Conservation (phyloP, 53 echinoderm and acorn worm genomes). For the Zoroaster sp. region DNA sequence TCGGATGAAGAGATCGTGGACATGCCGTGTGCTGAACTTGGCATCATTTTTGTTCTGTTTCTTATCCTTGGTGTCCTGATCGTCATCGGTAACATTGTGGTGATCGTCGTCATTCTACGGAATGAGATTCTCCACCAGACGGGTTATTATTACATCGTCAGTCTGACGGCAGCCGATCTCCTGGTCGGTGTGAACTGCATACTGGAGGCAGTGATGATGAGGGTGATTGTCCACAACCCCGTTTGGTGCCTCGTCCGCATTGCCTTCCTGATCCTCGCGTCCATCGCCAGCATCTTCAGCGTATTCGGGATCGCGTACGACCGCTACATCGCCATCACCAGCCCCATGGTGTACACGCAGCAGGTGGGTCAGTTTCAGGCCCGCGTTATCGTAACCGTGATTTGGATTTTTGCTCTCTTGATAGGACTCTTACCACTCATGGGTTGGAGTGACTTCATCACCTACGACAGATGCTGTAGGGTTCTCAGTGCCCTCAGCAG, state of each 20-base stretch:
- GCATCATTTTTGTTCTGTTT: slow-evolving; percentile 1
- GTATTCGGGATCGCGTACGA: slow-evolving; percentile 82
- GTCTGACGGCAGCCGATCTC: slow-evolving; percentile 65
- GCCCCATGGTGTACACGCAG: slow-evolving; percentile 64
- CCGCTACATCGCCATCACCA: slow-evolving; percentile 81
- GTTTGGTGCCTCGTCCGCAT: slow-evolving; percentile 61
- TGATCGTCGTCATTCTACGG: slow-evolving; percentile 58
- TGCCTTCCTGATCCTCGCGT: slow-evolving; percentile 42
- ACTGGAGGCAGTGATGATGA: slow-evolving; percentile 39
- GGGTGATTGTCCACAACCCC: slow-evolving; percentile 2
- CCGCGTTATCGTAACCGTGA: slow-evolving; percentile 14
- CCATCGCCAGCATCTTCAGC: slow-evolving; percentile 66
- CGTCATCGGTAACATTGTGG: slow-evolving; percentile 58
- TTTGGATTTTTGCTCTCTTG: slow-evolving; percentile 58
- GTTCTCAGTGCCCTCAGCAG: slow-evolving; percentile 35
- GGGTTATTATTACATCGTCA: slow-evolving; percentile 67
- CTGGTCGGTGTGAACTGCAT: slow-evolving; percentile 69
- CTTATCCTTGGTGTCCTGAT: slow-evolving; percentile 52
- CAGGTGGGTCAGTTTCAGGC: slow-evolving; percentile 57
- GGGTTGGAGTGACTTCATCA: slow-evolving; percentile 41
- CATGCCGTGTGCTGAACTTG: background rate
- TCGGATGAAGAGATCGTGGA: background rate
- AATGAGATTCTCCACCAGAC: slow-evolving; percentile 60
- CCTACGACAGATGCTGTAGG: slow-evolving; percentile 59
- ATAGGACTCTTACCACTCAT: slow-evolving; percentile 62